phyloP scores from a whole-genome alignment of 2,113 vertebrate genomes.

The Psammodynastes pulverulentus region DNA sequence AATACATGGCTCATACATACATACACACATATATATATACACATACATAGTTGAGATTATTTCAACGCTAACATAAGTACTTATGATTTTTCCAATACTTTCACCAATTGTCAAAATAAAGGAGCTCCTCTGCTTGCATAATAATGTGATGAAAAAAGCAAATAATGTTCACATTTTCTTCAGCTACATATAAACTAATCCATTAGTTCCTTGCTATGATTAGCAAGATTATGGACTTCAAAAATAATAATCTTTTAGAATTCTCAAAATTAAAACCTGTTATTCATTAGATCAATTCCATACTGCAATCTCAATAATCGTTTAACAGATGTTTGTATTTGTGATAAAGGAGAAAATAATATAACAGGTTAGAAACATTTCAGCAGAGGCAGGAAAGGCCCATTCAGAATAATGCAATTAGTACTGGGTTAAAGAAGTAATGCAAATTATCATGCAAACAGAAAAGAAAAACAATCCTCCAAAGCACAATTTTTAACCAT shows the following conservation, averaged over 20 bases:
- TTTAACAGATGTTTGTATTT: background rate
- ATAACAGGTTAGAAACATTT: background rate
- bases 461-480: constrained; percentile 22
- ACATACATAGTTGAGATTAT: background rate
- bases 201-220: background rate
- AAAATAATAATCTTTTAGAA: background rate
- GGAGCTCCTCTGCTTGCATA: background rate
- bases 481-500: constrained; percentile 4
- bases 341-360: background rate
- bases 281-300: background rate
- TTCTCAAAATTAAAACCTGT: background rate
- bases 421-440: constrained; percentile 25
- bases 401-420: background rate
- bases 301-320: background rate
- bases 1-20: background rate
- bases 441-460: constrained; percentile 28
- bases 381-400: background rate
- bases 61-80: background rate
- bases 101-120: background rate
- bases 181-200: background rate
- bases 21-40: background rate
- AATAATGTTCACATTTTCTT: background rate
- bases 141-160: background rate
- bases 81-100: background rate
- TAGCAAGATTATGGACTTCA: background rate